phyloP scores from a whole-genome alignment of 2,888 invertebrate species.

The Dasypogon diadema region DNA sequence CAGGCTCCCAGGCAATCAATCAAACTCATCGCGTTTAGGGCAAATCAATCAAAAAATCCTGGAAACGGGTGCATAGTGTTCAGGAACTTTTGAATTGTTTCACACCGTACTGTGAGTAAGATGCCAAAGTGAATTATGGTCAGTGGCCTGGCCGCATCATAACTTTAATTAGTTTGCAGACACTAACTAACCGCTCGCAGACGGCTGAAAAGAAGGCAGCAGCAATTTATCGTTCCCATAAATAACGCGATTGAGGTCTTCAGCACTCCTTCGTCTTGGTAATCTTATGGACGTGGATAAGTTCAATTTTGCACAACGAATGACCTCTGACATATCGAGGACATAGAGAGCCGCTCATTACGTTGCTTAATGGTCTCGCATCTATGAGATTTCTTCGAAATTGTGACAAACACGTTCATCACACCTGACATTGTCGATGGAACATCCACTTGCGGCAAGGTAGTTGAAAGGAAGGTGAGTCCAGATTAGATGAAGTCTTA shows the following conservation, averaged over 20 bases:
- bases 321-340: slow-evolving; percentile 48
- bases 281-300: slow-evolving; percentile 43
- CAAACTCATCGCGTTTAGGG: slow-evolving; percentile 30
- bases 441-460: slow-evolving; percentile 37
- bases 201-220: slow-evolving; percentile 26
- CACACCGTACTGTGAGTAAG: neutral
- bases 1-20: slow-evolving; percentile 39
- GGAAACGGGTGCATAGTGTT: slow-evolving; percentile 43
- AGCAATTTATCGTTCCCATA: slow-evolving; percentile 58
- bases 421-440: slow-evolving; percentile 31
- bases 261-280: slow-evolving; percentile 35
- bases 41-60: slow-evolving; percentile 49
- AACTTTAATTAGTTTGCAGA: slow-evolving; percentile 52
- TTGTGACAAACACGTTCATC: slow-evolving; percentile 50
- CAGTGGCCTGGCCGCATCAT: slow-evolving; percentile 50
- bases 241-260: slow-evolving; percentile 54
- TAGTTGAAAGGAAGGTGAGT: slow-evolving; percentile 44
- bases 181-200: slow-evolving; percentile 49
- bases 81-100: slow-evolving; percentile 18
- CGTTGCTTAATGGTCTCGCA: slow-evolving; percentile 43
- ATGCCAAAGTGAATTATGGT: slow-evolving; percentile 52
- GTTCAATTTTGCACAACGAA: slow-evolving; percentile 41
- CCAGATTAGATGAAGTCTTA: slow-evolving; percentile 47
- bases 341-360: slow-evolving; percentile 49
- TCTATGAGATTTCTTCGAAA: slow-evolving; percentile 34